Percentiles rank a stretch among this genome's conserved stretches.
These are phyloP conservation scores for Drosophila barbarae DNA, from an alignment of 2,888 invertebrate species.

Conservation along the genomic window DNA sequence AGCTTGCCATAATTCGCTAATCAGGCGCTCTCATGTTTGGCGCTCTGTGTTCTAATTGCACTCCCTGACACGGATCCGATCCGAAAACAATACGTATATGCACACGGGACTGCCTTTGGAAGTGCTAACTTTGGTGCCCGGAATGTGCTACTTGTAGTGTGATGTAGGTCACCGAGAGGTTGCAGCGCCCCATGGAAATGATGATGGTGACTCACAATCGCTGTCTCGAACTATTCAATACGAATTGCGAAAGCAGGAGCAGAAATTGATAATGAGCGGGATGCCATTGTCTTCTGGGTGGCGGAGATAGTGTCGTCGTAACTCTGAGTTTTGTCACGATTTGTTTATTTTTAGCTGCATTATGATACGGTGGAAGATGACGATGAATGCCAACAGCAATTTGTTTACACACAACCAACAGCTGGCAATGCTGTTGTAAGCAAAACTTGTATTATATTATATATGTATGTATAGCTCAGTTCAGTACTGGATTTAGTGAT, in stretches of 20 bases:
- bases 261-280: constrained; percentile 19
- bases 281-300: constrained; percentile 28
- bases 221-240: constrained; percentile 14
- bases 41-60: constrained; percentile 60
- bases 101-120: constrained; percentile 41
- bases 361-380: constrained; percentile 19
- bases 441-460: constrained; percentile 19
- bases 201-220: constrained; percentile 20
- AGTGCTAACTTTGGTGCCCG: constrained; percentile 55
- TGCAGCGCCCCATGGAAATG: constrained; percentile 24
- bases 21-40: constrained; percentile 32
- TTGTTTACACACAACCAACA: constrained; percentile 23
- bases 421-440: constrained; percentile 17
- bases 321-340: constrained; percentile 55
- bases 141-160: constrained; percentile 34
- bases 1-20: constrained; percentile 40
- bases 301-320: constrained; percentile 11
- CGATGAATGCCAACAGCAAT: constrained; percentile 21
- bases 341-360: constrained; percentile 58
- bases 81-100: constrained; percentile 32
- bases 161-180: constrained; percentile 42
- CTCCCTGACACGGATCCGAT: constrained; percentile 37
- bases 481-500: neutral
- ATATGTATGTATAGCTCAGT: neutral
- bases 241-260: constrained; percentile 3